A percentile compares a stretch with the other conserved stretches of the same genome.
phyloP scores from a whole-genome alignment of 2,888 invertebrate genomes.

The Ganaspis brasiliensis region DNA sequence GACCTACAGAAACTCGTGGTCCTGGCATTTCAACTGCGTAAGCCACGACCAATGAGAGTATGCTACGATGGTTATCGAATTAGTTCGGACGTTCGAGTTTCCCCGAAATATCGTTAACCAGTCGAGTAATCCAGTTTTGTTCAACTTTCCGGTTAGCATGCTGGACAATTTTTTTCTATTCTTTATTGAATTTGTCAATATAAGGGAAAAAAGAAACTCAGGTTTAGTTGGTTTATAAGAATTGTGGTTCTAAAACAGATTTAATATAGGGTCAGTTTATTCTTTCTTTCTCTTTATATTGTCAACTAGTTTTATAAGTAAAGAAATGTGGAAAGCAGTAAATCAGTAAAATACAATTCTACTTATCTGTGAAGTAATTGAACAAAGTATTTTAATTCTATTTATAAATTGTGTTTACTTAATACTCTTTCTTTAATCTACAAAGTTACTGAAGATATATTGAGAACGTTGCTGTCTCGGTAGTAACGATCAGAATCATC shows the following conservation, averaged over 20 bases:
- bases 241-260: neutral
- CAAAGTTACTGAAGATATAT: too few species aligned
- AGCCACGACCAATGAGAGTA: slow-evolving; percentile 43
- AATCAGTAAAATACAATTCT: too few species aligned
- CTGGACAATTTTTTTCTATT: slow-evolving; percentile 1
- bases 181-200: neutral
- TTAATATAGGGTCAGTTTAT: too few species aligned
- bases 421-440: too few species aligned
- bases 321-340: too few species aligned
- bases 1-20: slow-evolving; percentile 31
- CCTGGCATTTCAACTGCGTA: slow-evolving; percentile 17
- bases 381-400: too few species aligned
- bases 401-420: too few species aligned
- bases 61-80: slow-evolving; percentile 65
- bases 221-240: neutral
- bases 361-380: too few species aligned
- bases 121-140: slow-evolving; percentile 28
- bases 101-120: slow-evolving; percentile 67
- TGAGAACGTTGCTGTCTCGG: too few species aligned
- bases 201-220: neutral
- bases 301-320: too few species aligned
- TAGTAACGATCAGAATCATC: too few species aligned
- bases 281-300: neutral
- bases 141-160: neutral
- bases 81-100: slow-evolving; percentile 65